These are phyloP conservation scores for Sternarchorhynchus goeldii DNA, from an alignment of 2,797 vertebrate genomes.

Conservation along the genomic window DNA sequence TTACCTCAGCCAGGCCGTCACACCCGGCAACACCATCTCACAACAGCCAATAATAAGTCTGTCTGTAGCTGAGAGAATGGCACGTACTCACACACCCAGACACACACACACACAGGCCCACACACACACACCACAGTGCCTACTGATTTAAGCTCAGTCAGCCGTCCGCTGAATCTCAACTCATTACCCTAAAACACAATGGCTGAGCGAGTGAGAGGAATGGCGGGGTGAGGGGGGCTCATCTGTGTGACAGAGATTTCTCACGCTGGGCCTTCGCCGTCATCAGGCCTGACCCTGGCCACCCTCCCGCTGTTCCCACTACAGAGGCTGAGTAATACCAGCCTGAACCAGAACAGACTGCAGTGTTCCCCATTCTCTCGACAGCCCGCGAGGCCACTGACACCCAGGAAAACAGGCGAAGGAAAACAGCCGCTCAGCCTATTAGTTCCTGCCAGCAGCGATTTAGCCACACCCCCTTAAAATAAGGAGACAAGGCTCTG, in stretches of 20 bases:
- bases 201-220: slow-evolving; percentile 17
- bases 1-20: slow-evolving; percentile 11
- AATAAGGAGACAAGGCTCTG: neutral
- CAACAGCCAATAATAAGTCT: slow-evolving; percentile 30
- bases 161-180: slow-evolving; percentile 36
- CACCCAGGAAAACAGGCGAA: slow-evolving; percentile 47
- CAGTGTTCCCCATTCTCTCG: slow-evolving; percentile 25
- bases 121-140: neutral
- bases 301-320: slow-evolving; percentile 57
- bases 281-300: slow-evolving; percentile 68
- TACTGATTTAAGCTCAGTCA: slow-evolving; percentile 5
- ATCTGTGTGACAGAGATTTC: slow-evolving; percentile 45
- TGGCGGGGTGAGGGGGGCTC: slow-evolving; percentile 3
- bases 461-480: slow-evolving; percentile 54
- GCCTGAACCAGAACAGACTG: slow-evolving; percentile 71
- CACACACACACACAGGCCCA: neutral
- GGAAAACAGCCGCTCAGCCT: slow-evolving; percentile 44
- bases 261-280: slow-evolving; percentile 57
- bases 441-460: slow-evolving; percentile 61
- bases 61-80: neutral
- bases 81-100: neutral
- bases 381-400: neutral
- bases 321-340: slow-evolving; percentile 72
- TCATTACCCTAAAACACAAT: slow-evolving; percentile 34
- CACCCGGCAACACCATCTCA: slow-evolving; percentile 5